Percentiles rank a stretch among this genome's conserved stretches.
These are phyloP conservation scores for Bungarus multicinctus DNA, from an alignment of 2,113 vertebrate species.

Conservation along the genomic window DNA sequence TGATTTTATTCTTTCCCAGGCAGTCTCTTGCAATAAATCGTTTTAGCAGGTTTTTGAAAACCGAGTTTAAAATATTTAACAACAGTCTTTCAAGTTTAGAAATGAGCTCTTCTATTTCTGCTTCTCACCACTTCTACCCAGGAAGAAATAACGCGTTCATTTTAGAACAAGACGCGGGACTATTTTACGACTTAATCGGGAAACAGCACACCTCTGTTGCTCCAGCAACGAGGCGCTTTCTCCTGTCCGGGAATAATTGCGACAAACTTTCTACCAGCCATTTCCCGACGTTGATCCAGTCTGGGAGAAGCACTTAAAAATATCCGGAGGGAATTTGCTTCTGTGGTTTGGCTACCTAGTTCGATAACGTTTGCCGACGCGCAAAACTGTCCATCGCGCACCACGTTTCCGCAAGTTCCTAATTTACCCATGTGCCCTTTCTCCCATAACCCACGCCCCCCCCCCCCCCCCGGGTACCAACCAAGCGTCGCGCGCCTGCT, in stretches of 20 bases:
- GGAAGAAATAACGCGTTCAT: neutral
- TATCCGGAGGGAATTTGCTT: neutral
- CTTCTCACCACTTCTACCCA: neutral
- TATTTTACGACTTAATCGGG: neutral
- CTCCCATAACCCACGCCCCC: neutral
- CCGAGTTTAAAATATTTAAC: neutral
- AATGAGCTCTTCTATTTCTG: neutral
- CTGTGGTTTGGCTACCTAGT: neutral
- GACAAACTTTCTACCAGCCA: neutral
- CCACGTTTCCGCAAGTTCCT: neutral
- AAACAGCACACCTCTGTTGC: neutral
- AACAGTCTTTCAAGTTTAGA: neutral
- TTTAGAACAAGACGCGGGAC: neutral
- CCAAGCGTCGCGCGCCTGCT: slow-evolving; percentile 91
- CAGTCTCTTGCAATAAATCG: neutral
- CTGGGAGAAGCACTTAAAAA: neutral
- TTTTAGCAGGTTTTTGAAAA: neutral
- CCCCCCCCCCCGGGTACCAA: slow-evolving; percentile 46
- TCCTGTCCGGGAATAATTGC: neutral
- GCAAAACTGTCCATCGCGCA: neutral
- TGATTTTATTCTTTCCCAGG: neutral
- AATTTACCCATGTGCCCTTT: neutral
- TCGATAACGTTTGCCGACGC: neutral
- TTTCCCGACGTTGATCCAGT: neutral
- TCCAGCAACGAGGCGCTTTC: neutral